Evolutionary conservation across 2,113 vertebrate genomes (phyloP).

Genomic region (Sprattus sprattus): DNA sequence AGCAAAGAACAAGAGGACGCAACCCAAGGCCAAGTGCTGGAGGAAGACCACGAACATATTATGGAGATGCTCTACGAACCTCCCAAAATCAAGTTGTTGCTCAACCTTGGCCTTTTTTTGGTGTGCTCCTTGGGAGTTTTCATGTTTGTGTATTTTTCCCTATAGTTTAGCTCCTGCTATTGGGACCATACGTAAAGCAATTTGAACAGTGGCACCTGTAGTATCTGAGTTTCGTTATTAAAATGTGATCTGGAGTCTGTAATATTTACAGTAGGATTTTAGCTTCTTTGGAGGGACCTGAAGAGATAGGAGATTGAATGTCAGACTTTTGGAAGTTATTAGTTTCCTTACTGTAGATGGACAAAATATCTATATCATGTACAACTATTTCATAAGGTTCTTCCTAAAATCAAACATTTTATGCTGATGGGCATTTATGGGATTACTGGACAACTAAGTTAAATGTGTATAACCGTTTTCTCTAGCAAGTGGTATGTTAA

Average conservation of each 20-base stretch:
- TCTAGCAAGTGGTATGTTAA: constrained; percentile 46
- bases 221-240: constrained; percentile 49
- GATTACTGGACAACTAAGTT: constrained; percentile 20
- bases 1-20: constrained; percentile 72
- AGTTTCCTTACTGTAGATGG: neutral
- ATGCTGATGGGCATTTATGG: neutral
- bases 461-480: constrained; percentile 34
- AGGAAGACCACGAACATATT: constrained; percentile 76
- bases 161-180: constrained; percentile 66
- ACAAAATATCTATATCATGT: neutral
- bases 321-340: constrained; percentile 18
- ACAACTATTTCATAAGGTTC: neutral
- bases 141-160: constrained; percentile 96
- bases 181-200: neutral
- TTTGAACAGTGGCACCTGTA: constrained; percentile 34
- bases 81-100: constrained; percentile 80
- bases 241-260: constrained; percentile 53
- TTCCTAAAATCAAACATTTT: neutral
- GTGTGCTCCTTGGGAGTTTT: constrained; percentile 90
- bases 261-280: constrained; percentile 70
- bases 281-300: constrained; percentile 55
- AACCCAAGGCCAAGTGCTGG: constrained; percentile 65
- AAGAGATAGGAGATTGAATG: constrained; percentile 40
- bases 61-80: constrained; percentile 90
- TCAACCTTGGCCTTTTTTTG: constrained; percentile 82